phyloP scores from a whole-genome alignment of 2,113 vertebrate genomes.

The Cheirogaleus medius region DNA sequence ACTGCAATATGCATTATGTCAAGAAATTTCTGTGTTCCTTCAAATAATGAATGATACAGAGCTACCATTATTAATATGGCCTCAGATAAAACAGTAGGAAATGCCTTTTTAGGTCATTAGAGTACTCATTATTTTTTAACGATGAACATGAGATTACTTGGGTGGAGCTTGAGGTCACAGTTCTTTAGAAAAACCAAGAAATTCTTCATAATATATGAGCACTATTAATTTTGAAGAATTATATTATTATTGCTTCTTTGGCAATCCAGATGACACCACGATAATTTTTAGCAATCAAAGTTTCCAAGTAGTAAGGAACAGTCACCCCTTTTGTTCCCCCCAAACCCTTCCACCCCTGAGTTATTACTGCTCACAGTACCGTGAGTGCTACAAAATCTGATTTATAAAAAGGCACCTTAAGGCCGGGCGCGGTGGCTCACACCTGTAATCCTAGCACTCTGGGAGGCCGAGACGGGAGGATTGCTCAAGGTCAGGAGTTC shows the following conservation, averaged over 20 bases:
- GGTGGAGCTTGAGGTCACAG: not conserved
- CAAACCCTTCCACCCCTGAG: too few relatives aligned
- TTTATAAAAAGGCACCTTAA: not conserved
- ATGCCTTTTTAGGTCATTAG: not conserved
- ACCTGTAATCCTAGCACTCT: too few relatives aligned
- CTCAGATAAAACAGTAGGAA: not conserved
- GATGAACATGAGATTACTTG: not conserved
- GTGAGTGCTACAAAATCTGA: not conserved
- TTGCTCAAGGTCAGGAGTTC: too few relatives aligned
- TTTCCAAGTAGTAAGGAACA: not conserved
- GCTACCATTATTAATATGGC: not conserved
- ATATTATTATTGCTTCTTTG: not conserved
- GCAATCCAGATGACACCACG: not conserved
- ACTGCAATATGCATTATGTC: not conserved
- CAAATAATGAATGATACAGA: not conserved
- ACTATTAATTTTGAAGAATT: not conserved
- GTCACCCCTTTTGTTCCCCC: fast-evolving
- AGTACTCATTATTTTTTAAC: not conserved
- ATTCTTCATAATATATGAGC: not conserved
- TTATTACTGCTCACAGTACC: not conserved
- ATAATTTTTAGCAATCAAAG: not conserved
- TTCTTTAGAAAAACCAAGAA: not conserved
- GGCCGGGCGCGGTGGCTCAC: too few relatives aligned
- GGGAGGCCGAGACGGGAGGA: too few relatives aligned
- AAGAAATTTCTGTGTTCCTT: not conserved